Evolutionary conservation across 2,797 vertebrate genomes (phyloP), one percentile per base, ranked within the genome.

Genomic region (Megalops cyprinoides): DNA sequence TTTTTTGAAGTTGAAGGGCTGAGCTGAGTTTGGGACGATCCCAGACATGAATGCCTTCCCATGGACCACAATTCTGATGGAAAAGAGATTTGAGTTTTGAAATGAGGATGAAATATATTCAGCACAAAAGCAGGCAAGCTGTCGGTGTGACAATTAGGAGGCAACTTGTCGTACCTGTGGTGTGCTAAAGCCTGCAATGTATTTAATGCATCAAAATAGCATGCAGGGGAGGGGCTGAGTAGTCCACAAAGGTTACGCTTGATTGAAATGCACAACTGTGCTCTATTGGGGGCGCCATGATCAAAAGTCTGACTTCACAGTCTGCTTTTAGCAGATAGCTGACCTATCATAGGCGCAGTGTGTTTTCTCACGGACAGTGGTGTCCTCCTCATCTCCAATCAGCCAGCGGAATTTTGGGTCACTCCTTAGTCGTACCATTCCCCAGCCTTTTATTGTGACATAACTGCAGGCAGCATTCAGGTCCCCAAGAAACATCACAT

Each of bases 391-490:
- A 3, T 97, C 96, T 55, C 92, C 89, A 1, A 96, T 97, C 31
- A 96, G 86, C 96, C 95, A 97, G 44, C 79, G 90, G 85, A 96
- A 96, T 44, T 79, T 91, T 37, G 92, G 91, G 85, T 95, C 90
- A 20, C 80, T 94, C 79, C 91, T 91, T 78, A 95, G 75, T 44
- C 91, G 91, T 39, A 95, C 88, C 0, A 86, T 85, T 71, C 81
- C 91, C 94, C 93, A 94, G 77, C 94, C 94, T 69, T 91, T 94
- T 15, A 88, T 83, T 28, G 95, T 95, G 81, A 96, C 86, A 18
- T 96, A 97, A 74, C 89, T 90, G 84, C 96, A 96, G 78, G 83
- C 95, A 0, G 96, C 96, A 4, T 96, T 97, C 6, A 97, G 89
- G 85, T 97, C 96, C 1, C 96, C 95, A 23, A 97, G 85, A 73